phyloP scores from a whole-genome alignment of 1,140 invertebrate genomes.

The Aporrectodea caliginosa region DNA sequence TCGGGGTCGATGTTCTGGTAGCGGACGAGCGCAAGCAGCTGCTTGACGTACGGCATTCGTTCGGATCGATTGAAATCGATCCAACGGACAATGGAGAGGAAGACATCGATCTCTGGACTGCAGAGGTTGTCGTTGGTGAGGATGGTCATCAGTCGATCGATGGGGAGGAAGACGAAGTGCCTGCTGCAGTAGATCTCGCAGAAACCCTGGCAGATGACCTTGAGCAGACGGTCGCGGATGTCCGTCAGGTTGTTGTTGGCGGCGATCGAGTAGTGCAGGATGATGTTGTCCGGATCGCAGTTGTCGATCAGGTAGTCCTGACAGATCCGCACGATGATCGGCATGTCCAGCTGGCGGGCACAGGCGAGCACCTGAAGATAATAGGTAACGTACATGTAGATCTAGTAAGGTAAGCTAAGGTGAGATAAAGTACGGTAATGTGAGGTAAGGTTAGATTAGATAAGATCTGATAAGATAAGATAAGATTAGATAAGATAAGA shows the following conservation, averaged over 20 bases:
- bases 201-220: constrained; percentile 14
- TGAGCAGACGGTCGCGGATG: not conserved
- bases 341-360: constrained; percentile 30
- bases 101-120: constrained; percentile 32
- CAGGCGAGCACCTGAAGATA: constrained; percentile 16
- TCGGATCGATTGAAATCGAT: constrained; percentile 28
- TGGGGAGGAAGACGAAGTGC: constrained; percentile 24
- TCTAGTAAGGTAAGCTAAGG: too few relatives aligned
- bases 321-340: constrained; percentile 17
- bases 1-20: constrained; percentile 33
- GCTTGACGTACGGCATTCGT: constrained; percentile 14
- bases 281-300: constrained; percentile 29
- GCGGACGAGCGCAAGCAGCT: constrained; percentile 28
- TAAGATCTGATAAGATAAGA: too few relatives aligned
- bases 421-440: too few relatives aligned
- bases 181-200: constrained; percentile 16
- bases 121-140: constrained; percentile 21
- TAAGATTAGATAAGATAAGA: too few relatives aligned
- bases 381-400: too few relatives aligned
- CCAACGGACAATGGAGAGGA: constrained; percentile 32
- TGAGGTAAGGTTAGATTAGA: too few relatives aligned
- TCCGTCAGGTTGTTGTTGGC: constrained; percentile 27
- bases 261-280: constrained; percentile 27
- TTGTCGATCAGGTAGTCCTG: constrained; percentile 28
- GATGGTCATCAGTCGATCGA: constrained; percentile 22